phyloP scores from a whole-genome alignment of 2,797 vertebrate species.

The Margarornis squamiger region DNA sequence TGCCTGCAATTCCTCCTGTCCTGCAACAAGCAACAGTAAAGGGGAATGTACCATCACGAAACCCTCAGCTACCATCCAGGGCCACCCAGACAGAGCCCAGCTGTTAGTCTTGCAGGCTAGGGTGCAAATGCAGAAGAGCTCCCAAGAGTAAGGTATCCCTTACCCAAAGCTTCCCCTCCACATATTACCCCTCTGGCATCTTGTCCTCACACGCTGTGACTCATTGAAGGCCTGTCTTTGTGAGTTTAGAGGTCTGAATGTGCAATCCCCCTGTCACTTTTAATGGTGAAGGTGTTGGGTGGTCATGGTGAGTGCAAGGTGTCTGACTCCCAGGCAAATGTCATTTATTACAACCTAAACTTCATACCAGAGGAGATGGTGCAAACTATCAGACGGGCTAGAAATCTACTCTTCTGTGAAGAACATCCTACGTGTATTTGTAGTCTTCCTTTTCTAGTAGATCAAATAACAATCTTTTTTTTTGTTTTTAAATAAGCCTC shows the following conservation, averaged over 20 bases:
- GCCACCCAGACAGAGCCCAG: background rate
- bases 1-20: background rate
- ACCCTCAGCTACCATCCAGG: background rate
- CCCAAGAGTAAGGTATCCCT: background rate
- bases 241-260: background rate
- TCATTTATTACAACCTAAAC: background rate
- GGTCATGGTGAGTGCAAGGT: background rate
- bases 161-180: background rate
- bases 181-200: background rate
- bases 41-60: background rate
- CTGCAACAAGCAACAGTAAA: background rate
- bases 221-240: background rate
- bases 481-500: background rate
- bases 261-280: background rate
- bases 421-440: background rate
- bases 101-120: background rate
- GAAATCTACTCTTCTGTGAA: background rate
- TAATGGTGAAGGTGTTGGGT: background rate
- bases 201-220: background rate
- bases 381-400: background rate
- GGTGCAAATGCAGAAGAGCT: background rate
- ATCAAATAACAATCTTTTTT: background rate
- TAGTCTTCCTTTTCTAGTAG: background rate
- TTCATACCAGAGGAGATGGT: background rate
- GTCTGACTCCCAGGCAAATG: background rate